Evolutionary conservation across 2,113 vertebrate species (phyloP).

Genomic region (Galemys pyrenaicus): DNA sequence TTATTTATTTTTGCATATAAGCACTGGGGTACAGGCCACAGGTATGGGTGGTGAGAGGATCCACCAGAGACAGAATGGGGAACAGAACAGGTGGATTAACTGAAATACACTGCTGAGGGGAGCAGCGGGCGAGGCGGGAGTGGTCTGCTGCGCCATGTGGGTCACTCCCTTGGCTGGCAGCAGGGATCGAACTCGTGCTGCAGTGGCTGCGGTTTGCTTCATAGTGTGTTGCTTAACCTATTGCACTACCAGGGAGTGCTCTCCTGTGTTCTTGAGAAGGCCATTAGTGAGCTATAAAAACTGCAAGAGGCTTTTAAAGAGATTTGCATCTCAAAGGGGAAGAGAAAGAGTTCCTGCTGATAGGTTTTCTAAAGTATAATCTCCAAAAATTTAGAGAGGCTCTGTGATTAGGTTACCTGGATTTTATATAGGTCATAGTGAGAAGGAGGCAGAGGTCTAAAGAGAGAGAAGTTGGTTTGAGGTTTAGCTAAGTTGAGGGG

Average conservation of each 20-base stretch:
- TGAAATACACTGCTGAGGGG: too few relatives aligned
- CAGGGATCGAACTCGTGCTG: too few relatives aligned
- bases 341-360: neutral
- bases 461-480: too few relatives aligned
- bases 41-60: too few relatives aligned
- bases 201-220: too few relatives aligned
- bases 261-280: neutral
- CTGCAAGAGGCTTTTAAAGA: neutral
- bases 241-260: too few relatives aligned
- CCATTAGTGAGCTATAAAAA: neutral
- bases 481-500: neutral
- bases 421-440: neutral
- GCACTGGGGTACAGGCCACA: too few relatives aligned
- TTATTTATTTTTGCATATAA: too few relatives aligned
- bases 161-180: too few relatives aligned
- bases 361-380: neutral
- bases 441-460: neutral
- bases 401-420: too few relatives aligned
- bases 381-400: neutral
- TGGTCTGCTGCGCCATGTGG: neutral
- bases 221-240: too few relatives aligned
- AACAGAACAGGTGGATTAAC: neutral
- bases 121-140: rapidly evolving
- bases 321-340: neutral
- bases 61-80: neutral